Evolutionary conservation across 1,140 invertebrate genomes (phyloP), one percentile per base, ranked within the genome.

Genomic region (Brachionus sp.): DNA sequence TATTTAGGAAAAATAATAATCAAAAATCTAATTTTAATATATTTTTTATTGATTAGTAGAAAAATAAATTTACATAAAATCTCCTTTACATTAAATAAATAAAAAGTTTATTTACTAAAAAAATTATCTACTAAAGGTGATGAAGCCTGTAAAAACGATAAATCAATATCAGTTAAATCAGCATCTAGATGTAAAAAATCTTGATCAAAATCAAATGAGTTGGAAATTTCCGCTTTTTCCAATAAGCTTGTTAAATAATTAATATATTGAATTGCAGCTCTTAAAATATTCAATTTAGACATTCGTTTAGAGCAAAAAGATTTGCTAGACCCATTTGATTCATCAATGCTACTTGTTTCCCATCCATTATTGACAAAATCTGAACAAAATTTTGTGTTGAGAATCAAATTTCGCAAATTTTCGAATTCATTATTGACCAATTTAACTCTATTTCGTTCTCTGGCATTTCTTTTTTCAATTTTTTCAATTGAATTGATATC

Each of bases 381-480:
- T 75, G 19, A 46, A 33, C 70, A 75, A 29, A 46, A 75, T 9
- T 75, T 12, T 33, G 77, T 62, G 6, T 57, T 25, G 9, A 62
- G 10, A 19, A 80, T 39, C 13, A 62, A 13, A 12, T 64, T 3
- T 23, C 77, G 19, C 23, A 80, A 80, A 35, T 66, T 57, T 39
- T 80, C 62, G n/a, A 80, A 80, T 66, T 80, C 77, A 80, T 62
- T 62, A 12, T 80, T 80, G 19, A 80, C 50, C 25, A 42, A 29
- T 62, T 66, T 57, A 10, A 80, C 77, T 80, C 77, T 23, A 42
- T 66, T 66, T 57, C 77, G 19, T 42, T 80, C 77, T 35, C 77
- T n/a, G 5, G 46, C 77, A 44, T 80, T 80, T 57, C 77, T 16
- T 66, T 66, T 80, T 64, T 80, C 77, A 23, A 80, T 37, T 66